Percentiles rank a stretch among this genome's conserved stretches.
Conservation (phyloP, 2,888 invertebrate species). For the Sesamia inferens region DNA sequence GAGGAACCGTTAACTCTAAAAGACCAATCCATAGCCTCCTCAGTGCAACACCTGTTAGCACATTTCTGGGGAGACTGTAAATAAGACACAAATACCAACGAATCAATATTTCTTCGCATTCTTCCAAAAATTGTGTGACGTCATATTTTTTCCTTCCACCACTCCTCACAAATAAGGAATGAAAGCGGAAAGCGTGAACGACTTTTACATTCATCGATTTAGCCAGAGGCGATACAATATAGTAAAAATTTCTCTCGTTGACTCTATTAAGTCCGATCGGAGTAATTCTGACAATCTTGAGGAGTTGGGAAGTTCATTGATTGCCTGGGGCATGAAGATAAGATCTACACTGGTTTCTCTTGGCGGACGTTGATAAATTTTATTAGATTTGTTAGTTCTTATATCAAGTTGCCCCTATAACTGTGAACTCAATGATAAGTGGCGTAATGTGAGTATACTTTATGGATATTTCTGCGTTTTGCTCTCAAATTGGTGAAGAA, state of each 20-base stretch:
- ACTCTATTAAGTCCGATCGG: constrained; percentile 48
- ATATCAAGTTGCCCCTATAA: background rate
- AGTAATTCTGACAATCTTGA: constrained; percentile 49
- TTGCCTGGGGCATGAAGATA: constrained; percentile 50
- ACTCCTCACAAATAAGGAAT: constrained; percentile 28
- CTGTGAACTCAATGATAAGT: background rate
- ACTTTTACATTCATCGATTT: constrained; percentile 47
- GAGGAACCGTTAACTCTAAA: too few relatives aligned
- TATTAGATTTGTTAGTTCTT: constrained; percentile 4
- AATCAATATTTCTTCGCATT: too few relatives aligned
- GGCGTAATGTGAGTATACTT: background rate
- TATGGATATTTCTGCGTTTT: background rate
- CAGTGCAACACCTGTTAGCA: too few relatives aligned
- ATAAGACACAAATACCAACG: too few relatives aligned
- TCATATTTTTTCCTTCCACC: constrained; percentile 31
- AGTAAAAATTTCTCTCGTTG: constrained; percentile 55
- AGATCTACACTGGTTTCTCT: constrained; percentile 41
- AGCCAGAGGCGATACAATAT: constrained; percentile 47
- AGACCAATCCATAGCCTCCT: too few relatives aligned
- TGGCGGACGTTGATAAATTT: constrained; percentile 1
- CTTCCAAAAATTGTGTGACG: constrained; percentile 4
- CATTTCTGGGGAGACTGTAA: too few relatives aligned
- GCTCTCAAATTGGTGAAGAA: too few relatives aligned
- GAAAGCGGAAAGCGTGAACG: constrained; percentile 50
- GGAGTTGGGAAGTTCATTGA: constrained; percentile 48